phyloP scores from a whole-genome alignment of 2,797 vertebrate genomes.

The Mus spretus region DNA sequence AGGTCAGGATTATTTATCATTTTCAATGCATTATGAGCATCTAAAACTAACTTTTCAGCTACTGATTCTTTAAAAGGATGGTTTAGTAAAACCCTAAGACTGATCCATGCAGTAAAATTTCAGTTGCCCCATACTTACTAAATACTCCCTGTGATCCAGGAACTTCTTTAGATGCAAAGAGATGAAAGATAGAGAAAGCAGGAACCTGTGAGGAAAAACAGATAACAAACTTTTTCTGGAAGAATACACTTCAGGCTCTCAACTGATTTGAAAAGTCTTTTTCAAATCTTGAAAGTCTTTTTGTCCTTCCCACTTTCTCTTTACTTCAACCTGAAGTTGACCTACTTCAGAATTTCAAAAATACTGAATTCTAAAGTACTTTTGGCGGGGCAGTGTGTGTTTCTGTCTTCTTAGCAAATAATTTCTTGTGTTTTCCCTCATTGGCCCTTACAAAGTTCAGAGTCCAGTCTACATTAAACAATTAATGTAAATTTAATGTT shows the following conservation, averaged over 20 bases:
- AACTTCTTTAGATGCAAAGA: constrained; percentile 6
- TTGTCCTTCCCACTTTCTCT: neutral
- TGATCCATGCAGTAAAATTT: neutral
- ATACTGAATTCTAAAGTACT: neutral
- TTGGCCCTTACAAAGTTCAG: neutral
- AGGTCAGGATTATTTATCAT: constrained; percentile 2
- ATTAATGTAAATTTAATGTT: neutral
- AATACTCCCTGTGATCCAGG: neutral
- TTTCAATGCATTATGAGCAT: neutral
- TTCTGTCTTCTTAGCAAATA: neutral
- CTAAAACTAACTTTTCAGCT: constrained; percentile 19
- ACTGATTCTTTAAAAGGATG: neutral
- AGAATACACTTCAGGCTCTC: neutral
- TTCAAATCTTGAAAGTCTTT: neutral
- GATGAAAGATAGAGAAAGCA: neutral
- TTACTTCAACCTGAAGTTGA: constrained; percentile 8
- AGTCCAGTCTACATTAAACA: neutral
- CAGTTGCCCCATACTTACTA: neutral
- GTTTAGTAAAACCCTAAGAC: neutral
- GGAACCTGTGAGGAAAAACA: neutral
- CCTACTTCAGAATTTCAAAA: neutral
- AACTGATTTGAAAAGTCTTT: neutral
- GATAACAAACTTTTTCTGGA: neutral
- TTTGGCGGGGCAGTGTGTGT: neutral
- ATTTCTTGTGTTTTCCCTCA: neutral